Evolutionary conservation across 2,888 invertebrate species (phyloP), one percentile per base, ranked within the genome.

Genomic region (Hydrotaea cyrtoneurina): DNA sequence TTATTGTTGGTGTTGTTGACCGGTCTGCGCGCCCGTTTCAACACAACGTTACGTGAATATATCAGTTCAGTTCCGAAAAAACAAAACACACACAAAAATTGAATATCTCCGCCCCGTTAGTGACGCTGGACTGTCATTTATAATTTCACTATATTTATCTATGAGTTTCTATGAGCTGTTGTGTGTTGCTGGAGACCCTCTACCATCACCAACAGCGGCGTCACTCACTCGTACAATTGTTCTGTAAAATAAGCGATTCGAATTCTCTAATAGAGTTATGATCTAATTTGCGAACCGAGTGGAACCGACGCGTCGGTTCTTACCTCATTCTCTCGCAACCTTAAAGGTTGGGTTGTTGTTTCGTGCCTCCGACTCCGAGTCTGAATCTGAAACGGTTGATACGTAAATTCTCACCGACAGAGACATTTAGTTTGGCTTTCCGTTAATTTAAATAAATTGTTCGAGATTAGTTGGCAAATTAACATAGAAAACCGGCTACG

Each of bases 401-500:
- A n/a, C n/a, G n/a, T 59, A n/a, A 23, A 31, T 62, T 62, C 62
- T 62, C 62, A 62, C 31, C 5, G n/a, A n/a, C 17, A 23, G 69
- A 69, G 69, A 69, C 69, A 69, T 46, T 69, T 69, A 43, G 23
- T 46, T 23, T 23, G 21, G 43, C 69, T 46, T 23, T 46, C 46
- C 23, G 15, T 46, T 69, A 69, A 69, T 69, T 69, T 69, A 19
- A 75, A 53, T 26, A 69, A 74, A 59, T 78, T 78, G 17, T 78
- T 74, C 43, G 21, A 31, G 57, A 23, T 81, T 21, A 43, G 77
- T 69, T 69, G 64, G 50, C 62, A 76, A 64, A 73, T 77, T 72
- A 66, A 36, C 59, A 77, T 69, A 78, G 26, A 64, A 78, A 82
- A 82, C 77, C 77, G 72, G 73, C 50, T 82, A 73, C 13, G 53